phyloP scores from a whole-genome alignment of 2,113 vertebrate species.

The Phodopus roborovskii region DNA sequence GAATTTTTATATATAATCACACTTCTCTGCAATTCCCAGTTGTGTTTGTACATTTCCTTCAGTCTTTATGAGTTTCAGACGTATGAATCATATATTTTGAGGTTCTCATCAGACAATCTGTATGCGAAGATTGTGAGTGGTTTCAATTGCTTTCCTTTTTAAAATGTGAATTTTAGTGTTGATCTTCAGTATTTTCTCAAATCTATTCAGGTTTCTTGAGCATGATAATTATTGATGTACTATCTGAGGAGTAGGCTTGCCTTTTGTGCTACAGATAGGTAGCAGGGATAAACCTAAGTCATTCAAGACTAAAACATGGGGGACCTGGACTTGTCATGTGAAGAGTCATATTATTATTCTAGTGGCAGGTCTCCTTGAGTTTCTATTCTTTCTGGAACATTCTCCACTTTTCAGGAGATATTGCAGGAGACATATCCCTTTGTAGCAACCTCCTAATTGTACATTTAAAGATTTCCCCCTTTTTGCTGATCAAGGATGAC shows the following conservation, averaged over 20 bases:
- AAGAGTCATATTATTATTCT: rapidly evolving
- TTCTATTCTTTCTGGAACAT: not conserved
- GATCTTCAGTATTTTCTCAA: not conserved
- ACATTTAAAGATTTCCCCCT: not conserved
- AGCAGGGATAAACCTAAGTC: not conserved
- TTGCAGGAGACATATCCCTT: not conserved
- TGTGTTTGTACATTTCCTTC: not conserved
- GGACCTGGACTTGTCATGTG: too few relatives aligned
- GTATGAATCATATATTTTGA: not conserved
- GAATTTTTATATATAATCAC: not conserved
- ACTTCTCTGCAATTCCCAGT: not conserved
- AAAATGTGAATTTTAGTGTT: conserved; percentile 6
- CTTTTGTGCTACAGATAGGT: not conserved
- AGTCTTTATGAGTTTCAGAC: not conserved
- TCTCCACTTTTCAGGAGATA: not conserved
- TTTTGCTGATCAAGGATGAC: not conserved
- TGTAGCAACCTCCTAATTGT: not conserved
- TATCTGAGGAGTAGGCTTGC: not conserved
- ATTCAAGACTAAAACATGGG: not conserved
- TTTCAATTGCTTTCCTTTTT: not conserved
- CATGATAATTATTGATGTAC: not conserved
- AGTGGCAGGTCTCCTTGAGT: not conserved
- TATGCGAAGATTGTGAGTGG: not conserved
- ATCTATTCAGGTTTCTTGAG: not conserved
- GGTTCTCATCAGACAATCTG: not conserved